Conservation (phyloP, 1,140 invertebrate genomes). For the Heliconius himera region DNA sequence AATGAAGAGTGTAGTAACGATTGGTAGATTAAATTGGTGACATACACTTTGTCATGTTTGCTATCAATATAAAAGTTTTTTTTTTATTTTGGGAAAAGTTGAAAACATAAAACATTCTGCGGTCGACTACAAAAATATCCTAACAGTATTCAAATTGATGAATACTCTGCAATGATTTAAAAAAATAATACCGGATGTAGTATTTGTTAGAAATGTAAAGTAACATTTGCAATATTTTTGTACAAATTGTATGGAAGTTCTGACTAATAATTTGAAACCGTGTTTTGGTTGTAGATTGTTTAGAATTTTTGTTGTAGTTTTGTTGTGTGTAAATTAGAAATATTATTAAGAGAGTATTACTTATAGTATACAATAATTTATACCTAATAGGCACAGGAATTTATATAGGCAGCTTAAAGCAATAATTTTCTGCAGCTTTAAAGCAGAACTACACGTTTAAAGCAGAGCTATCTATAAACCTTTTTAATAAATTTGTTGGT, state of each 20-base stretch:
- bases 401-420: neutral
- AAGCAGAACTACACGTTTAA: no score
- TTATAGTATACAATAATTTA: no score
- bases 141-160: slow-evolving; percentile 6
- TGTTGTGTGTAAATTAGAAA: no score
- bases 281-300: no score
- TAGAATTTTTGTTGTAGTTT: no score
- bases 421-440: neutral
- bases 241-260: neutral
- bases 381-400: no score
- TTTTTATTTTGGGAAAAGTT: neutral
- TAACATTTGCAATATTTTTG: neutral
- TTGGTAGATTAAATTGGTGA: neutral
- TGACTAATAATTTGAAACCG: neutral
- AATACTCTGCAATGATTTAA: neutral
- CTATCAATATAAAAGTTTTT: slow-evolving; percentile 9
- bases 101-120: slow-evolving; percentile 17
- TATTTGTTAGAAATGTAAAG: neutral
- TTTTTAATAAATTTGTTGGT: neutral
- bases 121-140: slow-evolving; percentile 3
- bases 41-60: slow-evolving; percentile 12
- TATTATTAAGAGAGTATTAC: no score
- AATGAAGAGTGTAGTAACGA: neutral
- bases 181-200: neutral
- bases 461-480: neutral